phyloP scores from a whole-genome alignment of 2,888 invertebrate genomes.

The Oscheius sp. region DNA sequence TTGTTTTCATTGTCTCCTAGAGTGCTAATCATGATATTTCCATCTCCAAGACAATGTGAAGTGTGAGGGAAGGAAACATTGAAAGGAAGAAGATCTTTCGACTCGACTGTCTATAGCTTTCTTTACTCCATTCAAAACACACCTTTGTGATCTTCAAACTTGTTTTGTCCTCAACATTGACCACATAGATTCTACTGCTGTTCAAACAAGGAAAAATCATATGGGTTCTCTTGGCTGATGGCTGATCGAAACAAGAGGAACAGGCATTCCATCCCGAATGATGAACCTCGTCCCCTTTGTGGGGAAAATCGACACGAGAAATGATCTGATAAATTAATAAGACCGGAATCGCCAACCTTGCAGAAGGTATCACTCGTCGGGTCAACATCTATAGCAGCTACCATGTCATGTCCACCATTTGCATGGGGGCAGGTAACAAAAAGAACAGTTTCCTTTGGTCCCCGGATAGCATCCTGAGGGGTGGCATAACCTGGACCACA shows the following conservation, averaged over 20 bases:
- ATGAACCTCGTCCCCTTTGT: constrained; percentile 87
- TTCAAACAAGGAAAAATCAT: constrained; percentile 84
- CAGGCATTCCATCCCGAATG: constrained; percentile 97
- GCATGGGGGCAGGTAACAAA: constrained; percentile 81
- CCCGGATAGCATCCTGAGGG: constrained; percentile 82
- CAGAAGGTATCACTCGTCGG: constrained; percentile 85
- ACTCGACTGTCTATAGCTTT: constrained; percentile 80
- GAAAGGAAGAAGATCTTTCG: constrained; percentile 80
- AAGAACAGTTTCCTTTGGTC: constrained; percentile 82
- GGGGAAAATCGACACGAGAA: constrained; percentile 82
- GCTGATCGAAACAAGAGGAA: constrained; percentile 81
- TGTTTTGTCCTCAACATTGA: constrained; percentile 76
- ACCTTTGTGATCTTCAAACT: constrained; percentile 41
- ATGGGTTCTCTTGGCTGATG: constrained; percentile 76
- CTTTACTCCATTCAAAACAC: not conserved
- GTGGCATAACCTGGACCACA: constrained; percentile 74
- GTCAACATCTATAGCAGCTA: constrained; percentile 90
- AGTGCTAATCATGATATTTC: constrained; percentile 92
- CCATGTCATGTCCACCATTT: constrained; percentile 80
- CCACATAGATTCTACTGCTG: constrained; percentile 84
- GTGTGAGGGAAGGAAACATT: constrained; percentile 90
- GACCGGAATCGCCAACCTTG: constrained; percentile 76
- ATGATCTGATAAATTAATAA: constrained; percentile 79
- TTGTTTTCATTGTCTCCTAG: constrained; percentile 89
- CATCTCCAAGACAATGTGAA: constrained; percentile 88